Evolutionary conservation across 2,888 invertebrate species (phyloP).

Genomic region (Frankliniella intonsa): DNA sequence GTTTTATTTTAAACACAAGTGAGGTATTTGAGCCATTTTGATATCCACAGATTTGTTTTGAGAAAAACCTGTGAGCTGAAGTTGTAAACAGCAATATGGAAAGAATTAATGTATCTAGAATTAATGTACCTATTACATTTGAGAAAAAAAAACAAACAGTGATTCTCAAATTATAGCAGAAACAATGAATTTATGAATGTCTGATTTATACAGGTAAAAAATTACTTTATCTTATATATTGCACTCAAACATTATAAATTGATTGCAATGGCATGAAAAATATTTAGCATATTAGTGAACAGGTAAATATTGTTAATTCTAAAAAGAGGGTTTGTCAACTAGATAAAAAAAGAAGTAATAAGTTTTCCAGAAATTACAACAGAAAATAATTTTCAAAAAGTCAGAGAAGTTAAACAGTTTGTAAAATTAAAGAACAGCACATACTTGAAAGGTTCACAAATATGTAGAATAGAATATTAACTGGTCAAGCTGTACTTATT

Average conservation of each 20-base stretch:
- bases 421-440: too few species aligned
- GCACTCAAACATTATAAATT: constrained; percentile 1
- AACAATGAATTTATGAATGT: constrained; percentile 3
- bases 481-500: too few species aligned
- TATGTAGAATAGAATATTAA: too few species aligned
- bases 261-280: constrained; percentile 26
- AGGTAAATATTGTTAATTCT: not conserved
- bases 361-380: not conserved
- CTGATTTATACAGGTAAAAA: constrained; percentile 13
- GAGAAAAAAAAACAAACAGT: not conserved
- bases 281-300: constrained; percentile 14
- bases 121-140: not conserved
- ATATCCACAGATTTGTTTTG: constrained; percentile 13
- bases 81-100: constrained; percentile 17
- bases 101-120: constrained; percentile 21
- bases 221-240: constrained; percentile 19
- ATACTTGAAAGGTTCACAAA: too few species aligned
- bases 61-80: constrained; percentile 15
- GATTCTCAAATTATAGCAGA: not conserved
- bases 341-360: not conserved
- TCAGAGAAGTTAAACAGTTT: too few species aligned
- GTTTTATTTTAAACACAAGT: constrained; percentile 25
- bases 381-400: not conserved
- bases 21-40: constrained; percentile 26
- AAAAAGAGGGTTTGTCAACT: not conserved